phyloP scores from a whole-genome alignment of 1,140 invertebrate species.

The Aporrectodea caliginosa region DNA sequence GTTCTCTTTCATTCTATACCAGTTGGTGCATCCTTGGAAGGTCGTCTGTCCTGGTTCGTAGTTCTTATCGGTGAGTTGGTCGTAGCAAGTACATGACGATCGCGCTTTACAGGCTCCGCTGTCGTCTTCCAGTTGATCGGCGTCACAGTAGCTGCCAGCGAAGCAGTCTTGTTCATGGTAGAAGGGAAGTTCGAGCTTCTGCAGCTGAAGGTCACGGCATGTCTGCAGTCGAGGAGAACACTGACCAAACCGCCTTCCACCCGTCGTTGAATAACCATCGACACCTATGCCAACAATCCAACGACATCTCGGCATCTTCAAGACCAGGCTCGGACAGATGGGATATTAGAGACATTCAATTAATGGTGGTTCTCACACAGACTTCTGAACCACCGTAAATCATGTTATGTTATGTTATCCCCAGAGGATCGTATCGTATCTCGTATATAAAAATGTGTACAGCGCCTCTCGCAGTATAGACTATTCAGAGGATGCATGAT shows the following conservation, averaged over 20 bases:
- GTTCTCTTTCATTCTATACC: too few species aligned
- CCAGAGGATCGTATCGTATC: too few species aligned
- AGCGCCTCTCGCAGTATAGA: too few species aligned
- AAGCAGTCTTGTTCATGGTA: slow-evolving; percentile 21
- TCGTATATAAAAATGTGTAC: too few species aligned
- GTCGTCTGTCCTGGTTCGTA: slow-evolving; percentile 11
- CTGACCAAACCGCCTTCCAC: background rate
- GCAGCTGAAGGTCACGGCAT: background rate
- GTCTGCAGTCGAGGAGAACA: background rate
- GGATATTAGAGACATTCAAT: too few species aligned
- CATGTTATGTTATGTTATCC: too few species aligned
- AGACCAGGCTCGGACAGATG: too few species aligned
- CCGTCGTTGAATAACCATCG: background rate
- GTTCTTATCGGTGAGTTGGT: slow-evolving; percentile 7
- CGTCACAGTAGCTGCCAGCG: slow-evolving; percentile 20
- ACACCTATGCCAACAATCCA: background rate
- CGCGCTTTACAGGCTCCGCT: slow-evolving; percentile 13
- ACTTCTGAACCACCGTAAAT: too few species aligned
- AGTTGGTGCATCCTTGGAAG: slow-evolving; percentile 19
- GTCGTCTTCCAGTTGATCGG: slow-evolving; percentile 17
- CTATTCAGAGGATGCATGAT: too few species aligned
- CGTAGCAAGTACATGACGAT: slow-evolving; percentile 25
- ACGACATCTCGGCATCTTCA: too few species aligned
- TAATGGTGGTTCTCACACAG: too few species aligned
- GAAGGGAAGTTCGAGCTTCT: background rate